phyloP scores from a whole-genome alignment of 1,140 invertebrate species.

The Hylaeus anthracinus region DNA sequence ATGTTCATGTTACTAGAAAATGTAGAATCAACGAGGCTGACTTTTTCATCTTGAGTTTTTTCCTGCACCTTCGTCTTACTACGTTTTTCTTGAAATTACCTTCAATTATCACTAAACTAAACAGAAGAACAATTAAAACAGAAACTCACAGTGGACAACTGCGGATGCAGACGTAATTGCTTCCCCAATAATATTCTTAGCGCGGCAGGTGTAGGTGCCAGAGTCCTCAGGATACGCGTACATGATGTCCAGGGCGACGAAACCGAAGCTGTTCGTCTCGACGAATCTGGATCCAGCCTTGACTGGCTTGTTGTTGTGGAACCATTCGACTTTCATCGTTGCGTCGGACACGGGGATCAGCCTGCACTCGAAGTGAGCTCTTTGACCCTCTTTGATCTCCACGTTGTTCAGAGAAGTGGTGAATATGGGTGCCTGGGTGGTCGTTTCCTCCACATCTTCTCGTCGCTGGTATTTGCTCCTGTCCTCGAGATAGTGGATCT shows the following conservation, averaged over 20 bases:
- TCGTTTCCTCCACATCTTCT: conserved; percentile 90
- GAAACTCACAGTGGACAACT: conserved; percentile 85
- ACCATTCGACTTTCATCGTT: conserved; percentile 99
- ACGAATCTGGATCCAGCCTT: conserved; percentile 94
- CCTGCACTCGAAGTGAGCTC: conserved; percentile 97
- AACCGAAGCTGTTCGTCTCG: conserved; percentile 97
- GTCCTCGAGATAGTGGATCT: conserved; percentile 94
- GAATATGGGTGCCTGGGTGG: conserved; percentile 94
- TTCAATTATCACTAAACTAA: too few species aligned
- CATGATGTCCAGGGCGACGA: conserved; percentile 95
- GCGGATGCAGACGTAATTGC: conserved; percentile 91
- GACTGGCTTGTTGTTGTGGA: conserved; percentile 93
- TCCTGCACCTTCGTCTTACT: too few species aligned
- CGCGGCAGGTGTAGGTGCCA: conserved; percentile 94
- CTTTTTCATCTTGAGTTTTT: too few species aligned
- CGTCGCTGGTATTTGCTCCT: conserved; percentile 87
- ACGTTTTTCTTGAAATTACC: too few species aligned
- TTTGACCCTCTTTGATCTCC: conserved; percentile 96
- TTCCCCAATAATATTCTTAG: conserved; percentile 92
- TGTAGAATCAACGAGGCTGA: too few species aligned
- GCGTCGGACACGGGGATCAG: conserved; percentile 97
- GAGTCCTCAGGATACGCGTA: conserved; percentile 95
- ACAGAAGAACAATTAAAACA: neutral
- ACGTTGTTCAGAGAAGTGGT: conserved; percentile 94
- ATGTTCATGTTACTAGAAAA: too few species aligned